These are phyloP conservation scores for Syngnathus typhle DNA, from an alignment of 2,113 vertebrate species.

Conservation along the genomic window DNA sequence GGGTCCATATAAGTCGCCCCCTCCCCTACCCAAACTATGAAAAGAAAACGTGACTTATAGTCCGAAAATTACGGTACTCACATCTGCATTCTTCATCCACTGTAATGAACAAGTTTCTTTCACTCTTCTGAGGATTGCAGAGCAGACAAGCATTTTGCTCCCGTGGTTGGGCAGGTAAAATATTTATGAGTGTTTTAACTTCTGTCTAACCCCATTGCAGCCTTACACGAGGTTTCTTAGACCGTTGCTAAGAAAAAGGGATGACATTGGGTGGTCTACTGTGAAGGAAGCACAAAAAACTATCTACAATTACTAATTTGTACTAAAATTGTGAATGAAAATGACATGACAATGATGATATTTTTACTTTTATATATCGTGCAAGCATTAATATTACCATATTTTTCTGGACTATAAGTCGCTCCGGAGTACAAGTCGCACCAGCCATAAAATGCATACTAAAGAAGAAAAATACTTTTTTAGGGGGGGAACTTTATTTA, in stretches of 20 bases:
- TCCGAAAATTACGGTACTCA: no score
- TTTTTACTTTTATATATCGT: neutral
- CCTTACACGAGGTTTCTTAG: constrained; percentile 59
- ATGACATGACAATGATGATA: neutral
- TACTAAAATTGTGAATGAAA: constrained; percentile 11
- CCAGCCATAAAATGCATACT: no score
- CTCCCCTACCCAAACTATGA: no score
- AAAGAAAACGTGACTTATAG: no score
- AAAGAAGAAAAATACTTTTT: no score
- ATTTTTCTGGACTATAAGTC: no score
- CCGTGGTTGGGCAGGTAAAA: constrained; percentile 64
- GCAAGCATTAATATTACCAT: no score
- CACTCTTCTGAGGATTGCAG: constrained; percentile 42
- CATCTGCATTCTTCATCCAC: neutral
- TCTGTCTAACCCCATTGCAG: constrained; percentile 65
- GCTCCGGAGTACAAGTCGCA: no score
- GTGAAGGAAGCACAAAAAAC: neutral
- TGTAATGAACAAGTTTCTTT: constrained; percentile 23
- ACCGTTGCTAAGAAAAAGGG: constrained; percentile 53
- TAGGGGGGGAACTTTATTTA: no score
- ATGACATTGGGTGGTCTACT: constrained; percentile 17
- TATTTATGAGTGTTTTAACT: constrained; percentile 76
- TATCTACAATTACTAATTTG: constrained; percentile 10
- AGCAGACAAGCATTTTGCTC: constrained; percentile 46
- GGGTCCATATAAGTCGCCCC: no score